phyloP scores from a whole-genome alignment of 2,113 vertebrate species.

The Glaucidium brasilianum region DNA sequence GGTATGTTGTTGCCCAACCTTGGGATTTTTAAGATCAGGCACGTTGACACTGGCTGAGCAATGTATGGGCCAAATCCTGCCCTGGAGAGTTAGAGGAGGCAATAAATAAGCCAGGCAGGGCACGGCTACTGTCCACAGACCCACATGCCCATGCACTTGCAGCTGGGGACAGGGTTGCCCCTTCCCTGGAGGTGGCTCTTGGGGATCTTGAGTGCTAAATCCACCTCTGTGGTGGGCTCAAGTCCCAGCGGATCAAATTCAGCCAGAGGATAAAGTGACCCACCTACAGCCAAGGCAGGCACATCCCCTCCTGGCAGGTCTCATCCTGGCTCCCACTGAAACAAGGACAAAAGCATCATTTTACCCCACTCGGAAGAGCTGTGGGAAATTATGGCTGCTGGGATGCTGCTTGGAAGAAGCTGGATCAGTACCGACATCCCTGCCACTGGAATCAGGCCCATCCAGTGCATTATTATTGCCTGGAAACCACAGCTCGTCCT shows the following conservation, averaged over 20 bases:
- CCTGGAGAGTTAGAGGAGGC: too few species aligned
- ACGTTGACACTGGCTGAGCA: rapidly evolving
- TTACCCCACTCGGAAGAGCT: not conserved
- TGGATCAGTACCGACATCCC: rapidly evolving
- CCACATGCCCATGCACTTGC: rapidly evolving
- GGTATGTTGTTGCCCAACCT: rapidly evolving
- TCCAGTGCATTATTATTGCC: not conserved
- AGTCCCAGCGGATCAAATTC: not conserved
- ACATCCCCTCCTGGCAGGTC: not conserved
- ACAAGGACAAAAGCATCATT: rapidly evolving
- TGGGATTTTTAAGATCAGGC: not conserved
- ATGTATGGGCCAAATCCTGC: not conserved
- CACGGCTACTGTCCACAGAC: not conserved
- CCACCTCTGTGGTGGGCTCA: not conserved
- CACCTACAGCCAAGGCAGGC: not conserved
- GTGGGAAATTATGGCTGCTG: not conserved
- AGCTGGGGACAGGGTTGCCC: not conserved
- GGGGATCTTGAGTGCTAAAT: not conserved
- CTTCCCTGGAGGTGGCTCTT: not conserved
- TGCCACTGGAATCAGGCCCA: not conserved
- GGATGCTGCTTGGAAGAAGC: not conserved
- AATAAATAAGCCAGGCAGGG: not conserved
- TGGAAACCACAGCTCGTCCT: not conserved
- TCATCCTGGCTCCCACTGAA: not conserved
- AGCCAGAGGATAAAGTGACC: rapidly evolving